These are phyloP conservation scores for Athalia cordata DNA, from an alignment of 2,888 invertebrate genomes.

Conservation along the genomic window DNA sequence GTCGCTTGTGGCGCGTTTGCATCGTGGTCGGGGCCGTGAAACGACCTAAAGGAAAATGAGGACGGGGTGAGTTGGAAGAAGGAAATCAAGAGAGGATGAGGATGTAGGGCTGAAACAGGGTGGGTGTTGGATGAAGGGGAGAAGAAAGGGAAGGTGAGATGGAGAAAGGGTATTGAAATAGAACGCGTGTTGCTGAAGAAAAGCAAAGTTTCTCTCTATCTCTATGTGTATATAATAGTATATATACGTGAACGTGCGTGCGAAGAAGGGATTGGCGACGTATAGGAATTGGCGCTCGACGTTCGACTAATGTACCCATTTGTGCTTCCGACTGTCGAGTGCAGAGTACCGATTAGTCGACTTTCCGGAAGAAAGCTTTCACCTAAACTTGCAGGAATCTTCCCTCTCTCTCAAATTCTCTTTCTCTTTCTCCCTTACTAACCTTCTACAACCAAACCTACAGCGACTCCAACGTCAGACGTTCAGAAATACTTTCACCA, in stretches of 20 bases:
- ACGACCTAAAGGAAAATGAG: not conserved
- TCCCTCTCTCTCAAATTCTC: not conserved
- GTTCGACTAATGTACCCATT: conserved; percentile 45
- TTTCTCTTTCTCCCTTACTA: not conserved
- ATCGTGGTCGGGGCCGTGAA: not conserved
- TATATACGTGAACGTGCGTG: conserved; percentile 23
- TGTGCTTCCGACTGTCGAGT: conserved; percentile 45
- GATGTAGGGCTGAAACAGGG: not conserved
- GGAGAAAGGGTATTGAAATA: not conserved
- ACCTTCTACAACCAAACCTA: not conserved
- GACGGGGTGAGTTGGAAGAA: not conserved
- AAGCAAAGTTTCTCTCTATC: conserved; percentile 22
- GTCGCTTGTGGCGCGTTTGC: not conserved
- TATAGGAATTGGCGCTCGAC: conserved; percentile 40
- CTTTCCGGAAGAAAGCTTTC: conserved; percentile 44
- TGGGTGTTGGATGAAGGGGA: not conserved
- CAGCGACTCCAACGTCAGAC: no score
- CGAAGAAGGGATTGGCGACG: conserved; percentile 23
- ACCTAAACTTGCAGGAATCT: conserved; percentile 1
- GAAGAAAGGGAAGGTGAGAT: not conserved
- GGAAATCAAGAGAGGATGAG: not conserved
- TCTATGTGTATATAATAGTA: no score
- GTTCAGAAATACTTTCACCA: no score
- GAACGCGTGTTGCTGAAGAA: conserved; percentile 14
- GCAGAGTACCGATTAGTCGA: conserved; percentile 44